Base-by-base conservation (phyloP, 2,888 invertebrate genomes). In the Prenolepis imparis region DNA sequence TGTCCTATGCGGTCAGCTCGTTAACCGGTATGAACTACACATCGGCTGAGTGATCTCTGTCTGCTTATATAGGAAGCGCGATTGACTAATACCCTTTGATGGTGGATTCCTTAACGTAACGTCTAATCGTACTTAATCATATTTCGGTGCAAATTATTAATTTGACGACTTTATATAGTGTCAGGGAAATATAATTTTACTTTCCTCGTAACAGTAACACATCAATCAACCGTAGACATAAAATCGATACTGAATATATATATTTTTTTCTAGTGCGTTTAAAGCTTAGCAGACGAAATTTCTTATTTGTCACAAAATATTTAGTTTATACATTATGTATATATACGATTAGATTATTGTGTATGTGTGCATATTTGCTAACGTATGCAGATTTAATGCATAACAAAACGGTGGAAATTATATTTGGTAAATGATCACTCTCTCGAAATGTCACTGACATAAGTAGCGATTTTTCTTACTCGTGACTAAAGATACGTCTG, bases 1-100 rank as follows among this genome's bases (percentile, higher is more conserved):
- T 86, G 74, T 82, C 80, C 81, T 48, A 64, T 88, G 91, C 84
- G 91, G 90, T 91, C 87, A 88, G 84, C 90, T 90, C 91, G 91
- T 90, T 90, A 90, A 86, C 86, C 64, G 82, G 83, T 85, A 87
- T 81, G 74, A 87, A 86, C 86, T 83, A 39, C 72, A 83, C 78
- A 57, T 75, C 68, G 80, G 59, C 83, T 78, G 82, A 77, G 44
- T 86, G 87, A 88, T 85, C 83, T 70, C 61, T 72, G 48, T 70
- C 44, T 84, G 83, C 75, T 72, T 67, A 84, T 73, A 83, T 39
- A 64, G 63, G 77, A 80, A 87, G 80, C 48, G 77, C 59, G 77
- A 82, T 88, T 77, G 70, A 87, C 80, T 90, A 87, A 88, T 89
- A 90, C 48, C 85, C 87, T 88, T 90, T 88, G 85, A 85, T 64